Conservation (phyloP, 2,888 invertebrate species). For the Sarcophaga caerulescens region DNA sequence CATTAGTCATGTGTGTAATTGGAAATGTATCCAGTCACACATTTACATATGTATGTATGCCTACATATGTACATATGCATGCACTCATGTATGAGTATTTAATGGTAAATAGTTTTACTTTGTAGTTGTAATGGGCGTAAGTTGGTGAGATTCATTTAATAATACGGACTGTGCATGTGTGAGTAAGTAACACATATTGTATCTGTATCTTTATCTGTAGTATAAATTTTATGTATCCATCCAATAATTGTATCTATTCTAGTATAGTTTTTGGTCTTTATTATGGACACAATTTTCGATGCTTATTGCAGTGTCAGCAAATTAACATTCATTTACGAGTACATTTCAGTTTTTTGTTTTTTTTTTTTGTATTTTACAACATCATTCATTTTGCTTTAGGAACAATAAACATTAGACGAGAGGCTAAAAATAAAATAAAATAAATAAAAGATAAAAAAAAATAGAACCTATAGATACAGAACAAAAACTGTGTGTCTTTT, state of each 20-base stretch:
- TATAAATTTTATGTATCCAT: neutral
- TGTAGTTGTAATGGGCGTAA: conserved; percentile 20
- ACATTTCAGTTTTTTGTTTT: conserved; percentile 46
- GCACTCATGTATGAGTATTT: neutral
- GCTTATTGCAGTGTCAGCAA: conserved; percentile 64
- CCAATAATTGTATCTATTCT: neutral
- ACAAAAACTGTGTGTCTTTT: neutral
- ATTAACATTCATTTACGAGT: conserved; percentile 60
- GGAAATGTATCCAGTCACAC: neutral
- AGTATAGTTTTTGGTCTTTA: conserved; percentile 34
- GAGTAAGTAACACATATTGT: neutral
- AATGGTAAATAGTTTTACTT: conserved; percentile 7
- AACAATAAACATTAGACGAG: conserved; percentile 50
- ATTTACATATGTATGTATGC: neutral
- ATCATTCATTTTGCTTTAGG: conserved; percentile 59
- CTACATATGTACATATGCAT: neutral
- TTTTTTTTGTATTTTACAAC: conserved; percentile 1
- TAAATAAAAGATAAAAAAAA: conserved; percentile 23
- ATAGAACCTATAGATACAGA: neutral
- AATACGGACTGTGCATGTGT: neutral
- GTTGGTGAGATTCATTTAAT: neutral
- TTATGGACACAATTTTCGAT: conserved; percentile 39
- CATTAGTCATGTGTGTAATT: no score
- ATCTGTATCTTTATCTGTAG: neutral
- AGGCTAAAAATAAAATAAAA: conserved; percentile 45